Evolutionary conservation across 2,113 vertebrate genomes (phyloP).

Genomic region (Tenrec ecaudatus): DNA sequence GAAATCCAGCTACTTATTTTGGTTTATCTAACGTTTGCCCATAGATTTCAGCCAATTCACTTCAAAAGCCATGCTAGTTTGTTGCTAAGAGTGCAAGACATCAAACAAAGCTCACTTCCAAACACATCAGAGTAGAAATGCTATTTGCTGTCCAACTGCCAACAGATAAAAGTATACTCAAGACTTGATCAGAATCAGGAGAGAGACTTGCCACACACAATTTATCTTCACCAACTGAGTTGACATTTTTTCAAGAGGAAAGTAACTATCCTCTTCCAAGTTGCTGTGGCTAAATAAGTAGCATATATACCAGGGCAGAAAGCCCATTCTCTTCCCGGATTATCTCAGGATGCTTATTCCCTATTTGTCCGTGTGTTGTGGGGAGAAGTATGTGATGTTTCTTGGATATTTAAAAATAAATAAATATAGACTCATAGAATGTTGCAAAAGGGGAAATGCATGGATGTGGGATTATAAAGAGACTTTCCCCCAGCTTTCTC

Average conservation of each 20-base stretch:
- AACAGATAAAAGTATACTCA: background rate
- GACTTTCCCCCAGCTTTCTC: too few species aligned
- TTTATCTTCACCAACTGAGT: constrained; percentile 36
- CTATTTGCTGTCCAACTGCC: background rate
- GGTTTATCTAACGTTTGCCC: background rate
- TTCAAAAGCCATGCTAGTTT: background rate
- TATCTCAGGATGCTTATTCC: background rate
- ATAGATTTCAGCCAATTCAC: background rate
- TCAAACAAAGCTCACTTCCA: background rate
- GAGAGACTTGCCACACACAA: constrained; percentile 24
- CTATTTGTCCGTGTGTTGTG: background rate
- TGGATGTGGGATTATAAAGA: too few species aligned
- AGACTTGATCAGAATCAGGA: background rate
- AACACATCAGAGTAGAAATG: background rate
- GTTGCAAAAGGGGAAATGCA: background rate
- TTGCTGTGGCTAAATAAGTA: background rate
- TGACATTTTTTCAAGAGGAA: background rate
- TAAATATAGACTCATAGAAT: background rate
- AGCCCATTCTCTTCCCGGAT: background rate
- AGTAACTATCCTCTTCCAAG: background rate
- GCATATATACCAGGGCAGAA: background rate
- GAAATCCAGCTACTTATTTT: background rate
- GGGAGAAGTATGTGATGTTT: background rate
- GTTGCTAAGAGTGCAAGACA: background rate
- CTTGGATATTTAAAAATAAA: background rate